These are phyloP conservation scores for Ernsta delagoae DNA, from an alignment of 2,888 invertebrate genomes.

Conservation along the genomic window DNA sequence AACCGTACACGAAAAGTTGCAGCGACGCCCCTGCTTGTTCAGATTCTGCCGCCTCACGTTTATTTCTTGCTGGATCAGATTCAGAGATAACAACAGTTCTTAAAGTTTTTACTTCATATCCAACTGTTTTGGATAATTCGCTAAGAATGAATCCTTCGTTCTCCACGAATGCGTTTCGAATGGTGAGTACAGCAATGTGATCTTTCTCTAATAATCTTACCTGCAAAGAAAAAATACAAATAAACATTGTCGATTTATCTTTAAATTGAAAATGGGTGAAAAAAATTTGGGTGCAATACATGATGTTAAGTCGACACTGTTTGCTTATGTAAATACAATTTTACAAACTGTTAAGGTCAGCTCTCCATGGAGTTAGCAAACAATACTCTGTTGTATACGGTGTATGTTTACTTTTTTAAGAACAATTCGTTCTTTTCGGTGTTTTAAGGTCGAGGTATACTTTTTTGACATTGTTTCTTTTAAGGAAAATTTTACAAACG, in stretches of 20 bases:
- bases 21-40: constrained; percentile 50
- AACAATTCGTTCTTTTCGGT: constrained; percentile 31
- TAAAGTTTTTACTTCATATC: constrained; percentile 70
- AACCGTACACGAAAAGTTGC: constrained; percentile 69
- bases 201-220: constrained; percentile 69
- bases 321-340: constrained; percentile 43
- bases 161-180: constrained; percentile 69
- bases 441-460: constrained; percentile 36
- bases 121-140: constrained; percentile 60
- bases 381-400: constrained; percentile 40
- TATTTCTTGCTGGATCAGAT: constrained; percentile 47
- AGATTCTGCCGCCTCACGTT: constrained; percentile 41
- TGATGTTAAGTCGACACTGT: constrained; percentile 38
- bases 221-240: constrained; percentile 56
- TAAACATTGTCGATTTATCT: neutral
- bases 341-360: constrained; percentile 46
- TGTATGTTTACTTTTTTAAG: constrained; percentile 28
- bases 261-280: neutral
- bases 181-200: constrained; percentile 72
- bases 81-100: constrained; percentile 67
- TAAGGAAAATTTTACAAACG: neutral
- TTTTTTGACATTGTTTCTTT: constrained; percentile 19
- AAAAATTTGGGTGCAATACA: constrained; percentile 40
- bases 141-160: constrained; percentile 61
- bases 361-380: constrained; percentile 42